Evolutionary conservation across 2,888 invertebrate species (phyloP), one percentile per base, ranked within the genome.

Genomic region (Mythimna lalbum): DNA sequence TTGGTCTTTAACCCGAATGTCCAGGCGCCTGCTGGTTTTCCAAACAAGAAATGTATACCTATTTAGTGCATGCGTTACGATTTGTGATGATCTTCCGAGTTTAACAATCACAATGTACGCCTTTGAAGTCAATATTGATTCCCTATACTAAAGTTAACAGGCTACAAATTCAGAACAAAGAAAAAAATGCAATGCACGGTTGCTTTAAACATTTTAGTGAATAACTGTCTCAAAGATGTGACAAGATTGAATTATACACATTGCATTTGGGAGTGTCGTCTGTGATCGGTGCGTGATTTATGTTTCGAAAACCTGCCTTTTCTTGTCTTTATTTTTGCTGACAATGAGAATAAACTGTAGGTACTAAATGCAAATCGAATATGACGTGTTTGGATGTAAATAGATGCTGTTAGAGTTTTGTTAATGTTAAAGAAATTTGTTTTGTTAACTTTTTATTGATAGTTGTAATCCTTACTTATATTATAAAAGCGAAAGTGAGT

Each of bases 231-330:
- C 9, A 17, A 36, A n/a, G 33, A 71, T 67, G 53, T 68, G 77
- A 67, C 82, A 73, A 55, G 72, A 84, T 82, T 84, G 84, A 83
- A 72, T 80, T 83, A 83, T 84, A 72, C 53, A 63, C 70, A 67
- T 80, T 73, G 66, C 73, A 62, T 78, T 78, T 70, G 23, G 75
- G 61, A 68, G 67, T 76, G 80, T 67, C 73, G 49, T 6, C 10
- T 60, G 71, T 80, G 85, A 83, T 83, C 60, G 72, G 76, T 71
- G 21, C 27, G 60, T 84, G 85, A 83, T 83, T 84, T 80, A 83
- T 78, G 31, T 39, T 36, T 56, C 60, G 19, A 14, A 67, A 68
- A 68, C 63, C 23, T 14, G 39, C 21, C 21, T 43, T 53, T 63
- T 6, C 14, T 56, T 72, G 33, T 9, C 14, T 63, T 74, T 64